Percentiles rank a stretch among this genome's conserved stretches.
Conservation (phyloP, 2,888 invertebrate species). For the Andrena praecox region DNA sequence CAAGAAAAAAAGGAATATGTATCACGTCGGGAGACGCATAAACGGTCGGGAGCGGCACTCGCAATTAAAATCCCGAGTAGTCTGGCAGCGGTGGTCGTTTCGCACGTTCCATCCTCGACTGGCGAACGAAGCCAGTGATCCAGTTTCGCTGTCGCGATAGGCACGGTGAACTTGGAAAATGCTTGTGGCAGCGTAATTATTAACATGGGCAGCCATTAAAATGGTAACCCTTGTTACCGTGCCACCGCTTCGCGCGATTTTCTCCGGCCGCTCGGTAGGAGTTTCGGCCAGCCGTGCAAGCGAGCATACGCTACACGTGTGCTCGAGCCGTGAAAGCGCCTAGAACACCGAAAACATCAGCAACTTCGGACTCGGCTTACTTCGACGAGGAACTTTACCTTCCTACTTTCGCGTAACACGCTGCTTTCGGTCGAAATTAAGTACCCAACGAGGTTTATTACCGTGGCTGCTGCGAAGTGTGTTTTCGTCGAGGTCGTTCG, state of each 20-base stretch:
- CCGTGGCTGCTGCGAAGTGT: background rate
- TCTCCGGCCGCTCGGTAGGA: constrained; percentile 41
- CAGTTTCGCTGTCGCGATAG: constrained; percentile 41
- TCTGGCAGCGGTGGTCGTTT: constrained; percentile 3
- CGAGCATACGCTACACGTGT: constrained; percentile 28
- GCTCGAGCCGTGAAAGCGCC: constrained; percentile 14
- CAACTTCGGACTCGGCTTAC: constrained; percentile 24
- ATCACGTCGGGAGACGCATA: constrained; percentile 16
- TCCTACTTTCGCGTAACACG: background rate
- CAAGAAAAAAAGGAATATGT: background rate
- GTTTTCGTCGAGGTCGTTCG: background rate
- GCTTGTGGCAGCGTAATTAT: constrained; percentile 68
- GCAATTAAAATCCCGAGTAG: constrained; percentile 46
- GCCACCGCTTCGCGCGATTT: constrained; percentile 45
- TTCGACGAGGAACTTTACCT: background rate
- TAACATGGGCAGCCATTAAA: constrained; percentile 68
- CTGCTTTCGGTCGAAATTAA: constrained; percentile 13
- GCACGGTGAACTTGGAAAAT: constrained; percentile 66
- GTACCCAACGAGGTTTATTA: constrained; percentile 20
- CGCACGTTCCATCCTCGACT: constrained; percentile 26
- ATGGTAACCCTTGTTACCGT: constrained; percentile 30
- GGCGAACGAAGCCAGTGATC: constrained; percentile 48
- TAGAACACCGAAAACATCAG: constrained; percentile 29
- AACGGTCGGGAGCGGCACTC: background rate
- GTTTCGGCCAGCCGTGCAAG: constrained; percentile 36